A percentile compares a stretch with the other conserved stretches of the same genome.
Conservation (phyloP, 2,888 invertebrate genomes). For the Meiosimyza platycephala region DNA sequence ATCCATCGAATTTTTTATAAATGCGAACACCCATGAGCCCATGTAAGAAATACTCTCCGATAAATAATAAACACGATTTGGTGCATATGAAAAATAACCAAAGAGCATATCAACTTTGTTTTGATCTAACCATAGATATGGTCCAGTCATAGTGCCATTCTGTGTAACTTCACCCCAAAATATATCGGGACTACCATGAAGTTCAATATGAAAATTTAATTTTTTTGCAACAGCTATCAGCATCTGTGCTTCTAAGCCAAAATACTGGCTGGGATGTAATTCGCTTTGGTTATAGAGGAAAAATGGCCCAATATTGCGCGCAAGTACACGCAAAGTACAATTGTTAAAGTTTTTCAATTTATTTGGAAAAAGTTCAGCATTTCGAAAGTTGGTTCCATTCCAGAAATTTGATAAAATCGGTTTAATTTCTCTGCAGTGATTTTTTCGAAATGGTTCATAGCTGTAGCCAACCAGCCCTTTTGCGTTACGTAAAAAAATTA, state of each 20-base stretch:
- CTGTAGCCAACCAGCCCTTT: constrained; percentile 9
- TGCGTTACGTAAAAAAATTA: not conserved
- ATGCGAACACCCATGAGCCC: constrained; percentile 16
- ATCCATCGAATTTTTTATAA: constrained; percentile 18
- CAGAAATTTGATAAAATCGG: constrained; percentile 29
- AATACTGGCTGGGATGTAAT: not conserved
- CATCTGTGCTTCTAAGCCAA: constrained; percentile 34
- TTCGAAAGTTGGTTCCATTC: constrained; percentile 16
- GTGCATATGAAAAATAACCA: constrained; percentile 30
- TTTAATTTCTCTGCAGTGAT: constrained; percentile 18
- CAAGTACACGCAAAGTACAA: constrained; percentile 27
- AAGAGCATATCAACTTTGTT: constrained; percentile 27
- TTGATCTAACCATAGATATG: constrained; percentile 19
- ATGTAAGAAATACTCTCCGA: constrained; percentile 30
- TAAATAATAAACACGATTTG: constrained; percentile 20
- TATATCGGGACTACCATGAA: not conserved
- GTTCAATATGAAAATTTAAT: constrained; percentile 33
- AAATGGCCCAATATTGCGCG: constrained; percentile 32
- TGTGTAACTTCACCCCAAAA: constrained; percentile 8
- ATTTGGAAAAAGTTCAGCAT: constrained; percentile 23
- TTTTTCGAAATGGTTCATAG: constrained; percentile 24
- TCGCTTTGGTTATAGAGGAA: constrained; percentile 5
- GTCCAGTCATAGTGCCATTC: constrained; percentile 28
- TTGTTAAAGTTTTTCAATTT: constrained; percentile 32
- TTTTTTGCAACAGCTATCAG: constrained; percentile 27